Evolutionary conservation across 2,113 vertebrate species (phyloP), one percentile per base, ranked within the genome.

Genomic region (Stigmatopora nigra): DNA sequence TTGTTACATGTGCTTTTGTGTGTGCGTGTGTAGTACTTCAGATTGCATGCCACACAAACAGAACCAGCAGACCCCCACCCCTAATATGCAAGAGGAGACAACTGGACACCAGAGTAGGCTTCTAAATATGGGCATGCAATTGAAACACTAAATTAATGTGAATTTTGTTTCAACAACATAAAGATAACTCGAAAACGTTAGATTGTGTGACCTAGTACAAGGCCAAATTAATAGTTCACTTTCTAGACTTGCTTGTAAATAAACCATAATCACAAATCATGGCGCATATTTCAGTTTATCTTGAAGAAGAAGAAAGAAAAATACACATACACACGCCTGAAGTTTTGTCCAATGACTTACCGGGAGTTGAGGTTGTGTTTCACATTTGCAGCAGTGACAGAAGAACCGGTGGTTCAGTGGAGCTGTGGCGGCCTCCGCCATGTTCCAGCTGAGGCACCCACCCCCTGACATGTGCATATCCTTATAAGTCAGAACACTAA

Each of bases 371-470:
- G 93, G 93, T 80, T 86, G 89, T 68, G 93, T 93, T 88, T 96
- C 93, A 78, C 91, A 84, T 87, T 94, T 94, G 84, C 95, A 97
- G 85, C 92, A 92, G 88, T 95, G 92, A 83, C 94, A 97, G 89
- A 94, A 98, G 81, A 94, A 98, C 3, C 93, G 92, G 83, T 91
- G 92, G 62, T 90, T 90, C 73, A 90, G 78, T 59, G 91, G 87
- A n/a, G 89, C 86, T 10, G 92, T 86, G 5, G 91, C 91, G 78
- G 92, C 91, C 93, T 93, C 93, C 92, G 92, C 93, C 94, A 94
- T 95, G 73, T 93, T 93, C 84, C 77, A 80, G 59, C 69, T 80
- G 59, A 64, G 67, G 76, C 64, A 63, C 72, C 64, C 56, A 20
- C 61, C 19, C 67, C 65, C 68, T 83, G 82, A 88, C 86, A 86